A percentile compares a stretch with the other conserved stretches of the same genome.
These are phyloP conservation scores for Pyrocephalus nanus DNA, from an alignment of 2,797 vertebrate genomes.

Conservation along the genomic window DNA sequence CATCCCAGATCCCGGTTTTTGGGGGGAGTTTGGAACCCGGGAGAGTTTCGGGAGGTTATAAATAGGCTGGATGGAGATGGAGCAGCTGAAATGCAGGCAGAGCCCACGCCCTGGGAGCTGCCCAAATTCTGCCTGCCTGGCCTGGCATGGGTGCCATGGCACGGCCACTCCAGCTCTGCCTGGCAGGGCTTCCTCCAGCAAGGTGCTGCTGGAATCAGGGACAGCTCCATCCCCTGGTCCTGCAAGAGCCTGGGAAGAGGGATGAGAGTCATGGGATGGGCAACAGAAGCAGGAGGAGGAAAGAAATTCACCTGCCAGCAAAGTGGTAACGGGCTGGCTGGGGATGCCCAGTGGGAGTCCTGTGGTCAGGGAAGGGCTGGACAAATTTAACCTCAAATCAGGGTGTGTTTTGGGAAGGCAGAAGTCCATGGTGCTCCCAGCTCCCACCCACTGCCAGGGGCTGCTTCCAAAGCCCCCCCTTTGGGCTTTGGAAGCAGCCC, in stretches of 20 bases:
- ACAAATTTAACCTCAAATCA: not conserved
- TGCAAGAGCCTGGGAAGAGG: not conserved
- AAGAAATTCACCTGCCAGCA: not conserved
- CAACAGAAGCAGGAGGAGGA: rapidly evolving
- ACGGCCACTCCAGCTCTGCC: not conserved
- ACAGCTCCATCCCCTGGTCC: not conserved
- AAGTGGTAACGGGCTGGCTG: not conserved
- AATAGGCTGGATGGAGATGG: not conserved
- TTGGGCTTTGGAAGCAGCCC: too few species aligned
- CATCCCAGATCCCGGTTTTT: not conserved
- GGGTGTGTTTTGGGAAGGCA: not conserved
- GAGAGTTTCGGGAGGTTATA: not conserved
- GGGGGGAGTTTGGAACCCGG: not conserved
- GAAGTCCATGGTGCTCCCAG: not conserved
- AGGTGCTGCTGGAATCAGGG: not conserved
- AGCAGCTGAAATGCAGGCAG: not conserved
- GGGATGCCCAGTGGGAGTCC: not conserved
- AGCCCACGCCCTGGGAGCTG: not conserved
- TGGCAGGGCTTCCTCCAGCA: not conserved
- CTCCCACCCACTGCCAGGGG: not conserved
- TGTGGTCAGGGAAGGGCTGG: rapidly evolving
- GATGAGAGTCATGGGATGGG: not conserved
- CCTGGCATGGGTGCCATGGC: not conserved
- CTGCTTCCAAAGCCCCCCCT: not conserved
- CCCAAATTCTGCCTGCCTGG: not conserved